Evolutionary conservation across 2,113 vertebrate species (phyloP).

Genomic region (Rhinopomastus cyanomelas): DNA sequence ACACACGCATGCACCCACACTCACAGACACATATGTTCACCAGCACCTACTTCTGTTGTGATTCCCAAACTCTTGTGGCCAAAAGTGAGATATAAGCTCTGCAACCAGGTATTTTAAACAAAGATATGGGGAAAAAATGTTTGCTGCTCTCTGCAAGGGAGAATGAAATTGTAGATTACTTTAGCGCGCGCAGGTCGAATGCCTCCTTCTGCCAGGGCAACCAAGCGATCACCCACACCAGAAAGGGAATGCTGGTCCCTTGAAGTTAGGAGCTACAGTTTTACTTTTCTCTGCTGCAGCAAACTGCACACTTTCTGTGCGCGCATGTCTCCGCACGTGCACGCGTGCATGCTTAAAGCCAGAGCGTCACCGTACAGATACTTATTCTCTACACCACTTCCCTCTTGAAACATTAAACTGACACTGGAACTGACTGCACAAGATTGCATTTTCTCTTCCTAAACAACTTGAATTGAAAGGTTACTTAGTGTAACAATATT

Average conservation of each 20-base stretch:
- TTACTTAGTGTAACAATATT: constrained; percentile 90
- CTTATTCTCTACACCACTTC: constrained; percentile 88
- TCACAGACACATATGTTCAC: background rate
- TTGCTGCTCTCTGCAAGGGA: constrained; percentile 21
- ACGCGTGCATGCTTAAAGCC: background rate
- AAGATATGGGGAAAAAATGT: constrained; percentile 27
- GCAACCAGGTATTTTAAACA: constrained; percentile 47
- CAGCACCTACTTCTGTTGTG: constrained; percentile 17
- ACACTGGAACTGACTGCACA: constrained; percentile 87
- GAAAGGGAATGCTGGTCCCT: background rate
- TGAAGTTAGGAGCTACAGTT: background rate
- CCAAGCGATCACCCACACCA: background rate
- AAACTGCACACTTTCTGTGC: background rate
- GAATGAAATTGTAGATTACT: background rate
- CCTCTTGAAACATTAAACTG: constrained; percentile 85
- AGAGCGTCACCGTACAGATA: constrained; percentile 76
- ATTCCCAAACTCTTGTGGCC: background rate
- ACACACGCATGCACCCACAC: background rate
- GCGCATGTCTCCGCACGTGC: rapidly evolving
- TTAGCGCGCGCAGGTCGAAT: background rate
- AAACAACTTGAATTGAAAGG: constrained; percentile 90
- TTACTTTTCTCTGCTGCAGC: constrained; percentile 2
- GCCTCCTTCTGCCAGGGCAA: background rate
- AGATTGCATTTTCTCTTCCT: constrained; percentile 89
- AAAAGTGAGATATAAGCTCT: constrained; percentile 25